Evolutionary conservation across 2,888 invertebrate species (phyloP).

Genomic region (Digitonthophagus gazella): DNA sequence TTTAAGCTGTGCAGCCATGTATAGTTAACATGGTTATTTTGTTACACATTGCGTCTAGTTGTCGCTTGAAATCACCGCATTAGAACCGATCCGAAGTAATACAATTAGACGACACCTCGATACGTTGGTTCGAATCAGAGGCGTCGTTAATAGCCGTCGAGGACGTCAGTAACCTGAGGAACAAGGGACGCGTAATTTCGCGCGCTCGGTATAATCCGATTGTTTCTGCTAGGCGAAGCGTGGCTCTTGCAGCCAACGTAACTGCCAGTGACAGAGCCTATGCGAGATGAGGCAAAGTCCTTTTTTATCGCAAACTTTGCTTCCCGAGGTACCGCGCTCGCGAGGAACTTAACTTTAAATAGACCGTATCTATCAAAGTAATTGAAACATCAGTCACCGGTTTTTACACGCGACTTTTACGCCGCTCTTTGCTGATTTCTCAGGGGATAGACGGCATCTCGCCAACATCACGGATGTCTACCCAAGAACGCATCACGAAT

Average conservation of each 20-base stretch:
- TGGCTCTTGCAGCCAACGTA: constrained; percentile 38
- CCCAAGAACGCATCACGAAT: not conserved
- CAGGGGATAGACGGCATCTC: not conserved
- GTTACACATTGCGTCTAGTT: not conserved
- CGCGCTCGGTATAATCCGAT: constrained; percentile 46
- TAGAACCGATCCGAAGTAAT: not conserved
- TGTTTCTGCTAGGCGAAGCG: constrained; percentile 45
- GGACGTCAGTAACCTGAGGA: not conserved
- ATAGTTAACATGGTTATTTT: not conserved
- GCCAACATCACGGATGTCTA: not conserved
- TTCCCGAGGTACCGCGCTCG: not conserved
- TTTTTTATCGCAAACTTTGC: not conserved
- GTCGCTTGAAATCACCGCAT: not conserved
- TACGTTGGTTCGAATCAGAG: not conserved
- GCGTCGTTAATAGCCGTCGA: not conserved
- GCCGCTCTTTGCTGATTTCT: not conserved
- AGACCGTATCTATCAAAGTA: not conserved
- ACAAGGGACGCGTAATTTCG: constrained; percentile 43
- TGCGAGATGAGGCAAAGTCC: not conserved
- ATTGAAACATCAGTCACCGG: not conserved
- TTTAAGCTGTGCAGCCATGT: too few relatives aligned
- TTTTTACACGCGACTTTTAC: not conserved
- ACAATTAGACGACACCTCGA: not conserved
- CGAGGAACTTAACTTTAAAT: not conserved
- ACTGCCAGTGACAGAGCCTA: constrained; percentile 36